Evolutionary conservation across 2,113 vertebrate species (phyloP).

Genomic region (Myotis brandtii): DNA sequence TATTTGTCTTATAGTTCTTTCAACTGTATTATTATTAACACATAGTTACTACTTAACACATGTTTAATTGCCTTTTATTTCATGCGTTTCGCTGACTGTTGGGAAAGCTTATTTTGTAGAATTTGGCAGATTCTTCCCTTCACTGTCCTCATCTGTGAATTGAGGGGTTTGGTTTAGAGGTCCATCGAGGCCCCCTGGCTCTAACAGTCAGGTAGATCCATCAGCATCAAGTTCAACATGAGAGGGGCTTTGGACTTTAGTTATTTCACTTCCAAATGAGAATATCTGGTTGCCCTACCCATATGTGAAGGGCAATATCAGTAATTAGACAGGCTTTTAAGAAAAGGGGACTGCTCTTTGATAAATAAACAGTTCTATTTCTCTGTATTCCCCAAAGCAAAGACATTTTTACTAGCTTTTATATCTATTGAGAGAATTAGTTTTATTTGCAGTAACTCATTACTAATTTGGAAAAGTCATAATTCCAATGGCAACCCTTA

Average conservation of each 20-base stretch:
- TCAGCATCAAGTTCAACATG: neutral
- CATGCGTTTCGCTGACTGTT: neutral
- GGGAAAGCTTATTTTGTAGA: neutral
- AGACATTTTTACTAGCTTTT: neutral
- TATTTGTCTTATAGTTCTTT: neutral
- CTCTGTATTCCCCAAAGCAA: neutral
- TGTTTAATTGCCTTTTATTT: constrained; percentile 34
- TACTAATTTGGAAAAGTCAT: neutral
- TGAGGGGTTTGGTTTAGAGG: neutral
- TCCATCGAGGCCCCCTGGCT: neutral
- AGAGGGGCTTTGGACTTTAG: neutral
- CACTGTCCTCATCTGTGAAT: neutral
- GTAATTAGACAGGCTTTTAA: neutral
- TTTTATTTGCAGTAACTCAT: neutral
- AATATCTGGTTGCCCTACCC: neutral
- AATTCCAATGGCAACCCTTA: neutral
- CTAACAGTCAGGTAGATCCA: neutral
- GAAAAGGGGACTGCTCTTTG: neutral
- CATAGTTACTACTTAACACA: neutral
- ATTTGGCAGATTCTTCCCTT: neutral
- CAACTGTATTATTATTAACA: neutral
- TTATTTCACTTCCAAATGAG: neutral
- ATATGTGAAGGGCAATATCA: neutral
- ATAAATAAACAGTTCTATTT: neutral
- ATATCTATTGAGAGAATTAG: neutral